Percentiles rank a stretch among this genome's conserved stretches.
These are phyloP conservation scores for Corticium candelabrum DNA, from an alignment of 37 sponge, comb jelly and placozoan genomes.

Conservation along the genomic window DNA sequence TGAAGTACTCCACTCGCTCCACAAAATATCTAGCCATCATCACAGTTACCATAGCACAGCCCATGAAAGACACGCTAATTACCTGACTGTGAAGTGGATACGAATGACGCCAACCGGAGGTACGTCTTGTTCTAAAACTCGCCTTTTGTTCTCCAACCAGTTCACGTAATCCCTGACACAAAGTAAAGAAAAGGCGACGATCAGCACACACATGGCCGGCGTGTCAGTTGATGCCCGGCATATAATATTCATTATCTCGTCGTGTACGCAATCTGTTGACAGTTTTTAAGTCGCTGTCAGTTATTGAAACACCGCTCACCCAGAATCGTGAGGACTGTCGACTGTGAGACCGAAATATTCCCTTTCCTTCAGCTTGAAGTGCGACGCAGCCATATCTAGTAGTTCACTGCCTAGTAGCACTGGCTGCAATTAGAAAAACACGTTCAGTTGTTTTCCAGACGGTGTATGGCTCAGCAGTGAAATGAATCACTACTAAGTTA, in stretches of 20 bases:
- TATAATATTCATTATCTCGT: too few species aligned
- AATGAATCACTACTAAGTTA: too few species aligned
- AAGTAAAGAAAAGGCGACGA: neutral
- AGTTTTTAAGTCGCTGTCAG: too few species aligned
- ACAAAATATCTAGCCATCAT: conserved; percentile 43
- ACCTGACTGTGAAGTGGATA: neutral
- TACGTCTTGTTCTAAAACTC: conserved; percentile 65
- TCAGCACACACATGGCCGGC: too few species aligned
- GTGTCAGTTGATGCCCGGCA: too few species aligned
- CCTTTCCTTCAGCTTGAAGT: conserved; percentile 51
- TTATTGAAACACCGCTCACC: too few species aligned
- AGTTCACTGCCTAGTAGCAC: conserved; percentile 40
- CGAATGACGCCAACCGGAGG: conserved; percentile 13
- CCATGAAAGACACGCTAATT: neutral
- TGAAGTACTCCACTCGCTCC: conserved; percentile 35
- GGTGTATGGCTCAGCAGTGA: too few species aligned
- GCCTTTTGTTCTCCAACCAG: conserved; percentile 65
- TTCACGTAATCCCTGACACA: conserved; percentile 16
- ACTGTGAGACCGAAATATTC: conserved; percentile 46
- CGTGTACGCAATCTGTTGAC: too few species aligned
- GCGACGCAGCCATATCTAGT: conserved; percentile 61
- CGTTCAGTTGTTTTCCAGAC: too few species aligned
- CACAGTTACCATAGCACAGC: neutral
- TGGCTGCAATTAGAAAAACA: conserved; percentile 23
- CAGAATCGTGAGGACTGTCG: conserved; percentile 1